phyloP scores from a whole-genome alignment of 2,797 vertebrate genomes.

The Sternotherus odoratus region DNA sequence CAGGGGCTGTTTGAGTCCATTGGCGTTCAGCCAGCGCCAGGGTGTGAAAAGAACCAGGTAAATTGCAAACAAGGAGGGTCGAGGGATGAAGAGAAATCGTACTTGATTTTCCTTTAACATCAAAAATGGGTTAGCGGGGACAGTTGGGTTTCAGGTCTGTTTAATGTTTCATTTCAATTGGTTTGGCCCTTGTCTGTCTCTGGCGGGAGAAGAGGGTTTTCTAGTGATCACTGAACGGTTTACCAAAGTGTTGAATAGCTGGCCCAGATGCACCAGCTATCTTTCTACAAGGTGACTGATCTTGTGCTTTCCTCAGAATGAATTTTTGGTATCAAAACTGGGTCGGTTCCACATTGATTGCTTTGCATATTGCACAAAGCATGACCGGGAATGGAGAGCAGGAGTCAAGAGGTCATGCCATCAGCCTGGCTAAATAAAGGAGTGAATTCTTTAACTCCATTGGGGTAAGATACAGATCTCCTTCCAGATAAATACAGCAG shows the following conservation, averaged over 20 bases:
- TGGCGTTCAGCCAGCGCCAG: neutral
- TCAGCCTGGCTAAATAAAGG: neutral
- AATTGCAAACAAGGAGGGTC: neutral
- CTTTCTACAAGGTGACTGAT: neutral
- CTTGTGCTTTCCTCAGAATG: neutral
- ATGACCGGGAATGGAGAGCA: neutral
- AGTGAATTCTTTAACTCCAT: neutral
- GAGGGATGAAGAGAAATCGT: neutral
- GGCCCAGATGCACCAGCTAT: neutral
- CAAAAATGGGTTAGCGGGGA: neutral
- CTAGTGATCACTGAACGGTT: neutral
- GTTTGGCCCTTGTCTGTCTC: neutral
- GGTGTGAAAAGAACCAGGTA: neutral
- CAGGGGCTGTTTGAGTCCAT: too few relatives aligned
- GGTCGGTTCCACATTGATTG: neutral
- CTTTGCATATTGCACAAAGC: neutral
- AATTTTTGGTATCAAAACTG: neutral
- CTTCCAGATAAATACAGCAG: too few relatives aligned
- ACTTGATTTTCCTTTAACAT: neutral
- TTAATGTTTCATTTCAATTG: neutral
- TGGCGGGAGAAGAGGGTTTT: neutral
- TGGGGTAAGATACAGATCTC: neutral
- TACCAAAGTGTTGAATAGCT: neutral
- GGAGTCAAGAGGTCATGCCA: neutral
- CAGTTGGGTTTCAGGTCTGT: neutral